phyloP scores from a whole-genome alignment of 2,888 invertebrate species.

The Volucella inflata region DNA sequence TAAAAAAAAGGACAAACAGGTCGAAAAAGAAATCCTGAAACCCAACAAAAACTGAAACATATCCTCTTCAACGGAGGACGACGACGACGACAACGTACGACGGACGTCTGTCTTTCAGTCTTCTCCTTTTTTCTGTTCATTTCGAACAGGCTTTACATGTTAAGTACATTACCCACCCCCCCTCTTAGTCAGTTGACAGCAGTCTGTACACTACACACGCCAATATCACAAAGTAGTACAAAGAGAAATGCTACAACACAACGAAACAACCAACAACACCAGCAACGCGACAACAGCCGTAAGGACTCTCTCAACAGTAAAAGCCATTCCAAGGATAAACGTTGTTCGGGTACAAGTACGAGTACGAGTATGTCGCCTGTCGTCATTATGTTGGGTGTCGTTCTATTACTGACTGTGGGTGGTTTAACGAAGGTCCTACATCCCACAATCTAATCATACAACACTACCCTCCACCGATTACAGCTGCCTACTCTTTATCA shows the following conservation, averaged over 20 bases:
- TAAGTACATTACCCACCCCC: conserved; percentile 65
- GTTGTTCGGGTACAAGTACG: conserved; percentile 5
- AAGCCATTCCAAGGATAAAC: conserved; percentile 53
- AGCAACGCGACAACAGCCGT: not conserved
- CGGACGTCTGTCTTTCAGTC: conserved; percentile 49
- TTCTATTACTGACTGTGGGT: conserved; percentile 25
- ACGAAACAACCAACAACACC: conserved; percentile 1
- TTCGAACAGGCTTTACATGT: conserved; percentile 54
- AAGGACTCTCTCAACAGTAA: not conserved
- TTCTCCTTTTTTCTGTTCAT: conserved; percentile 22
- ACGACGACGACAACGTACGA: conserved; percentile 10
- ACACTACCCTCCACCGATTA: too few species aligned
- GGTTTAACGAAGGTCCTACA: not conserved
- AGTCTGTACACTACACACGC: conserved; percentile 31
- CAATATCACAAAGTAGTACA: conserved; percentile 30
- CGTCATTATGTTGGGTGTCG: conserved; percentile 51
- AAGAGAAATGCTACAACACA: conserved; percentile 36
- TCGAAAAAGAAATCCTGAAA: conserved; percentile 41
- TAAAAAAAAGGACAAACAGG: too few species aligned
- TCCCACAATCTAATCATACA: too few species aligned
- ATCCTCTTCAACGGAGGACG: conserved; percentile 4
- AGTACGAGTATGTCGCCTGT: conserved; percentile 47
- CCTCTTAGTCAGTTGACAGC: conserved; percentile 47
- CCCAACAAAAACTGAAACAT: conserved; percentile 28
- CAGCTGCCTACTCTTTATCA: too few species aligned